Evolutionary conservation across 2,797 vertebrate species (phyloP).

Genomic region (Acomys russatus): DNA sequence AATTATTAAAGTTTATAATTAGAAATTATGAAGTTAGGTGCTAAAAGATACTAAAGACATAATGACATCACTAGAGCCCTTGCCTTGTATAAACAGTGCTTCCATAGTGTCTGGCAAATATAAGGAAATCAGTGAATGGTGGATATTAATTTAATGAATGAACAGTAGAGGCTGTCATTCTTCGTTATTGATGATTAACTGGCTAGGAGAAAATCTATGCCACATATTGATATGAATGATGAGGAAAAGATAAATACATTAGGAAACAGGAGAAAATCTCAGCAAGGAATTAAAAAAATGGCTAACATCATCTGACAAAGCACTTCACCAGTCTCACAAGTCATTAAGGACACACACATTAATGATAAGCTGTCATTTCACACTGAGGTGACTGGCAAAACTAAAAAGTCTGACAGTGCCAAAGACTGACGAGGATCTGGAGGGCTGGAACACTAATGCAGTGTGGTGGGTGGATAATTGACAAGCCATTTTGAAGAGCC

Average conservation of each 20-base stretch:
- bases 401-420: conserved; percentile 13
- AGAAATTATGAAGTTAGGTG: neutral
- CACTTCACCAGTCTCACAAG: neutral
- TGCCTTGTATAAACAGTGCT: neutral
- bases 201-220: neutral
- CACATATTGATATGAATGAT: neutral
- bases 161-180: neutral
- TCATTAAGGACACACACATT: conserved; percentile 10
- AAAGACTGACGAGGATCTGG: neutral
- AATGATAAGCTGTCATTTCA: conserved; percentile 23
- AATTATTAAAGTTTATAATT: neutral
- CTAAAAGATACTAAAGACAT: conserved; percentile 37
- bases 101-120: neutral
- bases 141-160: conserved; percentile 6
- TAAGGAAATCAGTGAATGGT: neutral
- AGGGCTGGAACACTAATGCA: conserved; percentile 2
- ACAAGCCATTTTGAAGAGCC: conserved; percentile 40
- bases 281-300: conserved; percentile 9
- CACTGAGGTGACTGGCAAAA: neutral
- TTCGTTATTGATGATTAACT: conserved; percentile 3
- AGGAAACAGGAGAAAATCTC: neutral
- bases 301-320: conserved; percentile 5
- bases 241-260: conserved; percentile 3
- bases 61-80: neutral
- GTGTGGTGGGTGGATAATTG: neutral